Percentiles rank a stretch among this genome's conserved stretches.
Evolutionary conservation across 92 coral and sea anemone species (phyloP).

Genomic region (Parazoanthus swiftii): DNA sequence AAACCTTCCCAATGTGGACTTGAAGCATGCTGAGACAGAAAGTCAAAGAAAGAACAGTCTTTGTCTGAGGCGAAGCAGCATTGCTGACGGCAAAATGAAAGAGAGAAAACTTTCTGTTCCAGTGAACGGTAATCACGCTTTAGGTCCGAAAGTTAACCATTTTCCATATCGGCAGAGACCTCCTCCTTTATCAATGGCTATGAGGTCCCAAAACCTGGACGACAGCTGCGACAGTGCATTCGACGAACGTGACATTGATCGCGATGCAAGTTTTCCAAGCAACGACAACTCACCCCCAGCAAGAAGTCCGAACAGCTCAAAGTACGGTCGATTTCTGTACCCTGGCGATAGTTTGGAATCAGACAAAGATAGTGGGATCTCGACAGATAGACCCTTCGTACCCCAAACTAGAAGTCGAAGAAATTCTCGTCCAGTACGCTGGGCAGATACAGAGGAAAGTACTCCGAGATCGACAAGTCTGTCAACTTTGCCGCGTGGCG

Average conservation of each 20-base stretch:
- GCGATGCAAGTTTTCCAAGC: constrained; percentile 52
- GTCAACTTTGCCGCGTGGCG: constrained; percentile 49
- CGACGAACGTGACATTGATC: constrained; percentile 70
- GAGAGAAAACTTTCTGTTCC: constrained; percentile 16
- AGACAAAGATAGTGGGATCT: constrained; percentile 91
- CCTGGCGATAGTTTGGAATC: constrained; percentile 89
- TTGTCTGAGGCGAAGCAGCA: constrained; percentile 34
- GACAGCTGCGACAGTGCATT: constrained; percentile 90
- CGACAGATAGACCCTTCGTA: constrained; percentile 72
- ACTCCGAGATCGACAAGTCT: constrained; percentile 62
- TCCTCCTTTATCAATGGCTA: constrained; percentile 76
- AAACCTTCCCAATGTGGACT: background rate
- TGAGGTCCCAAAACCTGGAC: constrained; percentile 74
- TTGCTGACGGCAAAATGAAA: constrained; percentile 33
- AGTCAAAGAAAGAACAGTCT: constrained; percentile 4
- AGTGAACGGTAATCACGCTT: constrained; percentile 32
- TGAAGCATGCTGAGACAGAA: constrained; percentile 4
- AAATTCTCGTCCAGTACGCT: constrained; percentile 49
- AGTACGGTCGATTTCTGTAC: constrained; percentile 58
- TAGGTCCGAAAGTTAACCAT: constrained; percentile 19
- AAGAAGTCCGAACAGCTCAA: constrained; percentile 13
- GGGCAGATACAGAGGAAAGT: constrained; percentile 33
- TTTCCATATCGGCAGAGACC: constrained; percentile 54
- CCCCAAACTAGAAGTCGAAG: constrained; percentile 44
- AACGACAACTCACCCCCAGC: constrained; percentile 64